Evolutionary conservation across 2,113 vertebrate species (phyloP).

Genomic region (Grallaria varia): DNA sequence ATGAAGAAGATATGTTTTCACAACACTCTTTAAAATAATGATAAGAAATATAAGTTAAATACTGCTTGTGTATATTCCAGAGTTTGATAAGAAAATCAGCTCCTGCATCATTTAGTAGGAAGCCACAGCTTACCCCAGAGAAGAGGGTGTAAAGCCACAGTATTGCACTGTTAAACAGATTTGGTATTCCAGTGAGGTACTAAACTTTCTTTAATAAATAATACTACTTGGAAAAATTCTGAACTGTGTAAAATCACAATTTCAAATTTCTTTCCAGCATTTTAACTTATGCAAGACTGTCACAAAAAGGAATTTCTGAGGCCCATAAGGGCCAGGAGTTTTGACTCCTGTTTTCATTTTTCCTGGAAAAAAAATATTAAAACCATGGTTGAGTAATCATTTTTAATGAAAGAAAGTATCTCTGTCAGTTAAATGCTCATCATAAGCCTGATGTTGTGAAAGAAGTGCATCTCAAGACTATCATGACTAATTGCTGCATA

Average conservation of each 20-base stretch:
- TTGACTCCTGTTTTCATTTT: background rate
- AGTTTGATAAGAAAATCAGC: background rate
- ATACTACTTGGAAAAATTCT: background rate
- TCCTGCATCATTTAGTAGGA: background rate
- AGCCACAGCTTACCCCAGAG: background rate
- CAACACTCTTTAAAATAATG: background rate
- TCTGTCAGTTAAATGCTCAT: background rate
- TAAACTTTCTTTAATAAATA: slow-evolving; percentile 10
- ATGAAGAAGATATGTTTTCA: background rate
- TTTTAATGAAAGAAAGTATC: slow-evolving; percentile 31
- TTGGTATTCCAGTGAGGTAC: background rate
- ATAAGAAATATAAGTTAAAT: background rate
- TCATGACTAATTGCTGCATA: background rate
- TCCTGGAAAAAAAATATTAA: background rate
- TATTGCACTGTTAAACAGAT: background rate
- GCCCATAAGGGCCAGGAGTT: background rate
- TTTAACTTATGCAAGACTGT: background rate
- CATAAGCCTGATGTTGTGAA: background rate
- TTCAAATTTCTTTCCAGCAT: slow-evolving; percentile 4
- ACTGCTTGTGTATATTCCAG: background rate
- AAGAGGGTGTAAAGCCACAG: background rate
- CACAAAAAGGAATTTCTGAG: background rate
- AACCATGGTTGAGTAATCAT: background rate
- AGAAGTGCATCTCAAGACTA: slow-evolving; percentile 11
- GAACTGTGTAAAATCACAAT: background rate